Base-by-base conservation (phyloP, 2,113 vertebrate genomes). In the Lamprotornis superbus region DNA sequence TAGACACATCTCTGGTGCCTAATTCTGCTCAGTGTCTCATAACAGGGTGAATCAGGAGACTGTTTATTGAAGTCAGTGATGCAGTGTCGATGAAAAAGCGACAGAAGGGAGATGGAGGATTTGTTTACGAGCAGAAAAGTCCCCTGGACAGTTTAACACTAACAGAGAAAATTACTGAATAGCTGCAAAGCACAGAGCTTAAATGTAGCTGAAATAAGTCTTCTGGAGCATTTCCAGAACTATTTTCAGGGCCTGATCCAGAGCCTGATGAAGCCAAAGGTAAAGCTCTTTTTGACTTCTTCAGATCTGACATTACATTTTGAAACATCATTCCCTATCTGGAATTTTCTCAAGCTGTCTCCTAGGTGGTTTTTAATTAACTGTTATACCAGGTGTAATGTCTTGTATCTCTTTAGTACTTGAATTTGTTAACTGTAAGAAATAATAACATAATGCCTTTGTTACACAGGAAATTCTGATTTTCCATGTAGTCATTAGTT, bases 1-100 rank as follows among this genome's bases (percentile, higher is more conserved):
- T 95, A 96, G 92, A 91, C 90, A 92, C 94, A 92, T 96, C 90
- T 95, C 92, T 96, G 60, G 88, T 96, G 95, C 88, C 86, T 95
- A 82, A 91, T 95, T 95, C 84, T 65, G 65, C 74, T 91, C 3
- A 1, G 25, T 79, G 68, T 89, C 94, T 96, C 80, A 0, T 90
- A 74, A 44, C 56, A 42, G 69, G 40, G 76, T 93, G 92, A 90
- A 96, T 90, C 86, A 78, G 83, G 93, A 94, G 90, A 40, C 73
- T 92, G 83, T 90, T 96, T 93, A 81, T 56, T 82, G 86, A 24
- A 94, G 89, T 81, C 80, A 68, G 61, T 86, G 93, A 88, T 91
- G 93, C 94, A 92, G 90, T 3, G 5, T 87, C 81, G 30, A 93
- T 3, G 11, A 82, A 82, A 95, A 87, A 87, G 69, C 80, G 78